phyloP scores from a whole-genome alignment of 2,113 vertebrate genomes.

The Proteles cristata region DNA sequence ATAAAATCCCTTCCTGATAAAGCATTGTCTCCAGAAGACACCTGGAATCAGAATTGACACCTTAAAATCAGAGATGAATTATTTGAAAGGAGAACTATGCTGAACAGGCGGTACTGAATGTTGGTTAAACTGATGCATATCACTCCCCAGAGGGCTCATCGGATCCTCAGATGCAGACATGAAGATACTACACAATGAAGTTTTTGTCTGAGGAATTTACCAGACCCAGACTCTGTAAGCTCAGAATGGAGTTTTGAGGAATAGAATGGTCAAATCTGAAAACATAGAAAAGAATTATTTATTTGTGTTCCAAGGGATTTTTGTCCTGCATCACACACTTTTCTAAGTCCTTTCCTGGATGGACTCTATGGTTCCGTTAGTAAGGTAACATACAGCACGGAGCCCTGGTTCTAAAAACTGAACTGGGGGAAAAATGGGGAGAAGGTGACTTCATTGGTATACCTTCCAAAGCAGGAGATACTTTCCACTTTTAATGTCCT shows the following conservation, averaged over 20 bases:
- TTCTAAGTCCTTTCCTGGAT: background rate
- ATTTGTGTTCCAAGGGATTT: background rate
- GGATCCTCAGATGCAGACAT: background rate
- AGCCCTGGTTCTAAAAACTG: background rate
- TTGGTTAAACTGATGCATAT: background rate
- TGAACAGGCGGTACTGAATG: background rate
- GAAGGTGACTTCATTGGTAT: background rate
- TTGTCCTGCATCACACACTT: background rate
- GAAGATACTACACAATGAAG: background rate
- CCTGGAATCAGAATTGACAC: background rate
- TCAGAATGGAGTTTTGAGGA: background rate
- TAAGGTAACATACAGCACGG: background rate
- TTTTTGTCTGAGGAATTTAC: background rate
- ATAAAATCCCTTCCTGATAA: background rate
- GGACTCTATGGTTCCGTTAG: background rate
- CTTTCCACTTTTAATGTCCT: background rate
- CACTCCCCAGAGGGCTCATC: accelerated
- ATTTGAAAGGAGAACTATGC: background rate
- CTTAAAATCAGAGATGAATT: background rate
- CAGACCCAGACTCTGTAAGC: background rate
- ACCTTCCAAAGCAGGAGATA: background rate
- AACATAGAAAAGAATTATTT: background rate
- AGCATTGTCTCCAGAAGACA: background rate
- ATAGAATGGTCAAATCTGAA: background rate
- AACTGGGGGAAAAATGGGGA: background rate